Base-by-base conservation (phyloP, 2,113 vertebrate genomes). In the Epinephelus lanceolatus region DNA sequence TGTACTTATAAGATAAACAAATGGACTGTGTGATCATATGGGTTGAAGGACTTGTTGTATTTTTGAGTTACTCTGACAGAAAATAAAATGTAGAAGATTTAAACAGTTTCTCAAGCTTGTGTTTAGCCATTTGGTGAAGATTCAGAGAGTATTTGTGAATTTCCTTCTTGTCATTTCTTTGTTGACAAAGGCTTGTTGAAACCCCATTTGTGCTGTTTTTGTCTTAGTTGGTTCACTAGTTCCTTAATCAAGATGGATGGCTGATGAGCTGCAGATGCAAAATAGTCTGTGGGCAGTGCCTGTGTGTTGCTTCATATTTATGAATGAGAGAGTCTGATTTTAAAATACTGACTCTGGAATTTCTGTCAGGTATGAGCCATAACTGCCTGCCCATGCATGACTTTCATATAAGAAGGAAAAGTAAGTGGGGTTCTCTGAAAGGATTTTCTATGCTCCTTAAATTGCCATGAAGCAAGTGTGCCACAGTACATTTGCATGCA, bases 201-300 rank as follows among this genome's bases (percentile, higher is more conserved):
- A 59, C 12, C 27, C 17, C 3, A n/a, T 66, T 53, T 33, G 14
- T 52, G 11, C 3, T 42, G 30, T 45, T 53, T 42, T 27, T 71
- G 47, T 18, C n/a, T 68, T 73, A 25, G 10, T 19, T 42, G 19
- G 25, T 56, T 55, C 37, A 49, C 2, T 17, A 6, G 23, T 9
- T 66, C 37, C 59, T 71, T 47, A 3, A 72, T 47, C 13, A 57
- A 56, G n/a, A 65, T 57, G n/a, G 21, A 23, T 71, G 37, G 21
- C 10, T 71, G 21, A 51, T 65, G 56, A 59, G 42, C 30, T 25
- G 7, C 5, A 12, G 21, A 60, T 1, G 3, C 14, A 37, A 23
- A 65, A 12, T 5, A 37, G 18, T 72, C 59, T 65, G 13, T 18
- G 33, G 42, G 30, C 15, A 27, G 47, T 18, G 7, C 33, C 9